Conservation (phyloP, 2,113 vertebrate genomes). For the Crotalus viridis region DNA sequence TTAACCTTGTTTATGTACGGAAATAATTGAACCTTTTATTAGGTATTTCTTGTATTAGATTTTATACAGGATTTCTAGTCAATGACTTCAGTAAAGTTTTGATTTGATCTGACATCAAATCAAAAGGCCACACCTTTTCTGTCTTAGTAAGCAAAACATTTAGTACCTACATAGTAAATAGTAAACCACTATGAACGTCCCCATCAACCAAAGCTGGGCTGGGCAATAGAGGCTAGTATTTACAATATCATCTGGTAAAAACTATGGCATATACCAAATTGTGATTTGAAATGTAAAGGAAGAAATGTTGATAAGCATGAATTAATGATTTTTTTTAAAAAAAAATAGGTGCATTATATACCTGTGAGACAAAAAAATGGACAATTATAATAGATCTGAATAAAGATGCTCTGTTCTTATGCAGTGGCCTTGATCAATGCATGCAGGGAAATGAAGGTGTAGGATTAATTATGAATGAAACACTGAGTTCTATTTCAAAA, state of each 20-base stretch:
- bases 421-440: neutral
- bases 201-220: neutral
- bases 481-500: neutral
- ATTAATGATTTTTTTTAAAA: neutral
- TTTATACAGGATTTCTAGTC: neutral
- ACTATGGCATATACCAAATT: neutral
- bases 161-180: neutral
- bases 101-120: neutral
- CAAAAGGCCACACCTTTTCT: neutral
- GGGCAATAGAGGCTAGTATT: neutral
- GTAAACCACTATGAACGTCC: neutral
- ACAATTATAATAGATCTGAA: neutral
- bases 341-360: neutral
- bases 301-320: neutral
- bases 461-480: neutral
- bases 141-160: neutral
- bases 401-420: neutral
- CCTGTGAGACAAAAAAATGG: neutral
- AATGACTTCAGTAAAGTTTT: neutral
- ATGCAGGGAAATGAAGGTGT: neutral
- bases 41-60: neutral
- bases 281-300: neutral
- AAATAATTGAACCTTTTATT: neutral
- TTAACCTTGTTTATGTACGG: neutral
- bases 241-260: neutral